Evolutionary conservation across 2,797 vertebrate genomes (phyloP).

Genomic region (Dendrocincla fuliginosa): DNA sequence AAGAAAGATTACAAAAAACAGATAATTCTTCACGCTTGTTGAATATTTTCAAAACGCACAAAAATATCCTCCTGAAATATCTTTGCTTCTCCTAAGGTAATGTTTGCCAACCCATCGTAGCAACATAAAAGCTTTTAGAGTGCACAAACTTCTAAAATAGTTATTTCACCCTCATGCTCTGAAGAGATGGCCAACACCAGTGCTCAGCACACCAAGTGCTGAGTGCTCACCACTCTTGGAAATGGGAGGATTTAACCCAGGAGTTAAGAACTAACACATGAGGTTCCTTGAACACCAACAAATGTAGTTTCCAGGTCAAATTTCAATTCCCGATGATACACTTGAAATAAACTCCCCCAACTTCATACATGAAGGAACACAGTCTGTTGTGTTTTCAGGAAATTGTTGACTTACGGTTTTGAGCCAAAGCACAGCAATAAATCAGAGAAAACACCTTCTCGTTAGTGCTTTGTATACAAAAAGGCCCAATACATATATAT

Average conservation of each 20-base stretch:
- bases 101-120: not conserved
- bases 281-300: not conserved
- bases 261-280: not conserved
- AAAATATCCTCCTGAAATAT: not conserved
- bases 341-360: not conserved
- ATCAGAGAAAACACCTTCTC: not conserved
- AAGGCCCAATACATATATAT: not conserved
- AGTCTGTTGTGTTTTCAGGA: not conserved
- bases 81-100: not conserved
- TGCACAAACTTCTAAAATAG: not conserved
- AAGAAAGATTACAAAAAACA: slow-evolving; percentile 34
- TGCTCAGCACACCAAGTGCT: not conserved
- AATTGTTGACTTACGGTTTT: not conserved
- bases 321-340: not conserved
- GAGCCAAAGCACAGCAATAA: not conserved
- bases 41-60: not conserved
- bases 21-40: not conserved
- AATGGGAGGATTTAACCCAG: not conserved
- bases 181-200: not conserved
- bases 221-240: not conserved
- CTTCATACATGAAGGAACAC: not conserved
- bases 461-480: not conserved
- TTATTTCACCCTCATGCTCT: not conserved
- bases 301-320: not conserved
- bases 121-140: not conserved